Evolutionary conservation across 2,888 invertebrate species (phyloP), one percentile per base, ranked within the genome.

Genomic region (Acleris laterana): DNA sequence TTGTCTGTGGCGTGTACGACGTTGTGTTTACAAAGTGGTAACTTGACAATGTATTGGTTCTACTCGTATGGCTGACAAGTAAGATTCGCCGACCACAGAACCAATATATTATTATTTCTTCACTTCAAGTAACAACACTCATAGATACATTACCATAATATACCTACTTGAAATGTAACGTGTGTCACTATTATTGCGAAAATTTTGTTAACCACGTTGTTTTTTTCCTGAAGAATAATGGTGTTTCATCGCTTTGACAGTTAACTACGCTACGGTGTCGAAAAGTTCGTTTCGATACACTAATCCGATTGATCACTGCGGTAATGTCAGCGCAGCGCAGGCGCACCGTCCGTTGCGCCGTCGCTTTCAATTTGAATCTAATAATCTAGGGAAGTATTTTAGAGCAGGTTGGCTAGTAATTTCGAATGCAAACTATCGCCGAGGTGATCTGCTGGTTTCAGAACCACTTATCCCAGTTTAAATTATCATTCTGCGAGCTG

Each of bases 401-500:
- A 53, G n/a, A 48, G 49, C 59, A 38, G 59, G 5, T 49, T 59
- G 13, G 38, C 42, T 59, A 62, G 42, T 68, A 68, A 70, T 67
- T 62, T 69, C 50, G 59, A 68, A 73, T 73, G 70, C 67, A 68
- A 70, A 69, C 59, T 62, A 44, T 57, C 38, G 28, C 57, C 48
- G 53, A 58, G 61, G 49, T 19, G 66, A 59, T 53, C 48, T 56
- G 63, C 63, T 55, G 66, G 75, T 78, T 77, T 71, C 70, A 77
- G 72, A 73, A 71, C 73, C 72, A 74, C 55, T 69, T 71, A 69
- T 71, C 70, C 69, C 32, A 70, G 70, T 72, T 74, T 75, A 82
- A 82, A 81, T 80, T 80, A 77, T 73, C 69, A 72, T 73, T 69
- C 67, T 48, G 46, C 48, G 16, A 46, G 64, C 72, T 78, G 73